These are phyloP conservation scores for Epicauta chinensis DNA, from an alignment of 1,140 invertebrate species.

Conservation along the genomic window DNA sequence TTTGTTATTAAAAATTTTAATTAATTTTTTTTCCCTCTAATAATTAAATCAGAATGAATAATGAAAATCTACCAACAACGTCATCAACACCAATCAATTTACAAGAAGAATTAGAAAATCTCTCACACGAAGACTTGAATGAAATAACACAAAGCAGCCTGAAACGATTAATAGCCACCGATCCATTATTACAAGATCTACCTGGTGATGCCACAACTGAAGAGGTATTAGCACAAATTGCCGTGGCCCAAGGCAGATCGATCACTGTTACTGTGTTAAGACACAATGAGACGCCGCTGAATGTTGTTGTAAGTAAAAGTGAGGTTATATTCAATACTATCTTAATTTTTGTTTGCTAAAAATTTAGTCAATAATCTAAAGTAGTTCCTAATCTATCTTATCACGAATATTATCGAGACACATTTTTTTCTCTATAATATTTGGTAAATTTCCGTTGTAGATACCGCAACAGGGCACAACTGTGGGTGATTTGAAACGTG, in stretches of 20 bases:
- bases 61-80: not conserved
- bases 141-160: slow-evolving; percentile 55
- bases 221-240: slow-evolving; percentile 62
- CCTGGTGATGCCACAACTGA: slow-evolving; percentile 62
- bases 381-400: too few species aligned
- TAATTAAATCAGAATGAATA: slow-evolving; percentile 5
- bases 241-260: slow-evolving; percentile 66
- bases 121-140: slow-evolving; percentile 56
- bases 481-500: slow-evolving; percentile 60
- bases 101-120: slow-evolving; percentile 32
- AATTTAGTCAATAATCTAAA: too few species aligned
- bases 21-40: too few species aligned
- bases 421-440: too few species aligned
- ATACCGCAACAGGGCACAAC: slow-evolving; percentile 54
- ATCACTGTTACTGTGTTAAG: slow-evolving; percentile 59
- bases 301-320: slow-evolving; percentile 58
- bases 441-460: slow-evolving; percentile 42
- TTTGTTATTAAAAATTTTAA: too few species aligned
- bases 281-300: slow-evolving; percentile 52
- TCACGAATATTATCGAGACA: too few species aligned
- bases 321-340: too few species aligned
- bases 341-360: too few species aligned
- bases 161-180: slow-evolving; percentile 51
- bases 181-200: slow-evolving; percentile 58
- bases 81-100: slow-evolving; percentile 3